Evolutionary conservation across 2,113 vertebrate genomes (phyloP).

Genomic region (Strix aluco): DNA sequence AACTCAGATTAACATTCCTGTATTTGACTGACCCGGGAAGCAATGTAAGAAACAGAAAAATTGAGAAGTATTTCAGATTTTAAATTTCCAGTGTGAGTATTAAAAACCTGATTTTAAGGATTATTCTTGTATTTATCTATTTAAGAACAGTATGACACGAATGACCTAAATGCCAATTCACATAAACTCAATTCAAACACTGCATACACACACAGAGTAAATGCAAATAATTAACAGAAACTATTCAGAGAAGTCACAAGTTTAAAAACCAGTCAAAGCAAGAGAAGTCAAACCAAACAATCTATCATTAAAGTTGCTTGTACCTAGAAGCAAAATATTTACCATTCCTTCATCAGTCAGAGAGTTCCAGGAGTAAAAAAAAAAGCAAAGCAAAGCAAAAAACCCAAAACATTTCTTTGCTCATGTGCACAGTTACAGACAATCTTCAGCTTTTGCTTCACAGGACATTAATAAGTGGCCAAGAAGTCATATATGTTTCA

Average conservation of each 20-base stretch:
- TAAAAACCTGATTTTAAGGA: neutral
- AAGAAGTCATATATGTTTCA: neutral
- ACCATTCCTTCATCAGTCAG: neutral
- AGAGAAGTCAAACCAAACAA: neutral
- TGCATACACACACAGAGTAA: neutral
- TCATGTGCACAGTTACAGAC: neutral
- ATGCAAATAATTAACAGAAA: neutral
- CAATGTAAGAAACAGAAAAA: neutral
- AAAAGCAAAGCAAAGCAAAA: neutral
- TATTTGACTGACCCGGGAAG: neutral
- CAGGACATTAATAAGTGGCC: neutral
- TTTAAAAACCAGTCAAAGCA: neutral
- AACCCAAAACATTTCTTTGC: neutral
- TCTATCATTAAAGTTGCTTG: neutral
- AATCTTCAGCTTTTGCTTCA: neutral
- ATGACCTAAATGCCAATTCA: neutral
- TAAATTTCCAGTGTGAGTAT: neutral
- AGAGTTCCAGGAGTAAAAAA: neutral
- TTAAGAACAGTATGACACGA: neutral
- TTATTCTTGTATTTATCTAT: neutral
- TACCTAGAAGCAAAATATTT: neutral
- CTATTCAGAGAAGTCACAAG: neutral
- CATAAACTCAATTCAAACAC: neutral
- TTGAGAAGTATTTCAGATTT: neutral
- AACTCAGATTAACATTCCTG: neutral